Evolutionary conservation across 2,113 vertebrate species (phyloP).

Genomic region (Aldabrachelys gigantea): DNA sequence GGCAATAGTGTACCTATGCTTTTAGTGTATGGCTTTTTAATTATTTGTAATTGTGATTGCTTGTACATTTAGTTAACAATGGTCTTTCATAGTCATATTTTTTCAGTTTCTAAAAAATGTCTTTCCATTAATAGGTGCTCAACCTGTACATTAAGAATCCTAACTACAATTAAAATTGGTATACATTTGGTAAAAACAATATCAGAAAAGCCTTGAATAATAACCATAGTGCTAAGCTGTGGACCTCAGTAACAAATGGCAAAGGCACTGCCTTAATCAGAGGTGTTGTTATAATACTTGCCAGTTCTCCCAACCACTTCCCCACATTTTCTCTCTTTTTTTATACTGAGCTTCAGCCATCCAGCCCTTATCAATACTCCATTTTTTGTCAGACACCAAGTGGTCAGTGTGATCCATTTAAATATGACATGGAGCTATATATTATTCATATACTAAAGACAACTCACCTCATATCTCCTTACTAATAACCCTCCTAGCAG

Average conservation of each 20-base stretch:
- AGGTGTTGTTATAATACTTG: neutral
- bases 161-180: neutral
- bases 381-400: neutral
- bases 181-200: neutral
- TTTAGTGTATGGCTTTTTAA: neutral
- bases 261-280: neutral
- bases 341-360: neutral
- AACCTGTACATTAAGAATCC: neutral
- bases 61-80: neutral
- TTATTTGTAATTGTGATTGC: slow-evolving; percentile 16
- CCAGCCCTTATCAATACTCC: accelerated
- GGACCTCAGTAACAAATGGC: neutral
- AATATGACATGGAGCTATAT: no score
- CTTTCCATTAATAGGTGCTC: slow-evolving; percentile 16
- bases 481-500: no score
- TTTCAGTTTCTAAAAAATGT: slow-evolving; percentile 41
- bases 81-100: slow-evolving; percentile 10
- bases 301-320: neutral
- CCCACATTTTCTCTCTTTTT: neutral
- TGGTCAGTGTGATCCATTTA: no score
- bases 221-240: neutral
- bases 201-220: neutral
- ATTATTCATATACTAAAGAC: no score
- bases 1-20: neutral
- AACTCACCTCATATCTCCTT: no score